Conservation (phyloP, 2,113 vertebrate genomes). For the Rhipidura dahli region DNA sequence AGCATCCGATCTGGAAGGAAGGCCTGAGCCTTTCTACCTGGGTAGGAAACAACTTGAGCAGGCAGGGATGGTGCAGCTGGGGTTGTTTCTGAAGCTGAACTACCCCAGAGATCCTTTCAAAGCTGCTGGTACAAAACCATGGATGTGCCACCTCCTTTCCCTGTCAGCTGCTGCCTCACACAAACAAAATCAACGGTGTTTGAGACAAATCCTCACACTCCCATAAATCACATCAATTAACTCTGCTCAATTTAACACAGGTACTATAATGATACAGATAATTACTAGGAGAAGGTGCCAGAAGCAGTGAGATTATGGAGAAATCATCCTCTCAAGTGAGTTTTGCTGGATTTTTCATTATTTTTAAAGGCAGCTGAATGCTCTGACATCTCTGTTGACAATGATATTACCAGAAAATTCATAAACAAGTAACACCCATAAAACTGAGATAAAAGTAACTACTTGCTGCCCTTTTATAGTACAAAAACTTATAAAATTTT, state of each 20-base stretch:
- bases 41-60: background rate
- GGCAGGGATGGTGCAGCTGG: background rate
- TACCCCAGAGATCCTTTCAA: background rate
- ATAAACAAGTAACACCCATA: background rate
- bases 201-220: background rate
- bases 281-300: background rate
- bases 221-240: background rate
- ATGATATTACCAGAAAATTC: background rate
- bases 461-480: fast-evolving
- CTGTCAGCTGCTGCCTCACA: background rate
- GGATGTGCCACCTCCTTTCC: background rate
- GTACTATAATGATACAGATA: background rate
- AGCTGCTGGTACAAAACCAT: background rate
- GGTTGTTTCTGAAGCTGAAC: background rate
- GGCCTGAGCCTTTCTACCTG: background rate
- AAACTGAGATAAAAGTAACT: background rate
- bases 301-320: background rate
- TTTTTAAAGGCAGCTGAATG: background rate
- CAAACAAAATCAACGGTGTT: background rate
- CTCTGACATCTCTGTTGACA: background rate
- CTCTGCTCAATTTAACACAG: background rate
- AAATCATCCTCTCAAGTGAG: background rate
- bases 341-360: background rate
- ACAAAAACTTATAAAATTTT: background rate
- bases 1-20: background rate